Conservation (phyloP, 2,888 invertebrate species). For the Unio delphinus region DNA sequence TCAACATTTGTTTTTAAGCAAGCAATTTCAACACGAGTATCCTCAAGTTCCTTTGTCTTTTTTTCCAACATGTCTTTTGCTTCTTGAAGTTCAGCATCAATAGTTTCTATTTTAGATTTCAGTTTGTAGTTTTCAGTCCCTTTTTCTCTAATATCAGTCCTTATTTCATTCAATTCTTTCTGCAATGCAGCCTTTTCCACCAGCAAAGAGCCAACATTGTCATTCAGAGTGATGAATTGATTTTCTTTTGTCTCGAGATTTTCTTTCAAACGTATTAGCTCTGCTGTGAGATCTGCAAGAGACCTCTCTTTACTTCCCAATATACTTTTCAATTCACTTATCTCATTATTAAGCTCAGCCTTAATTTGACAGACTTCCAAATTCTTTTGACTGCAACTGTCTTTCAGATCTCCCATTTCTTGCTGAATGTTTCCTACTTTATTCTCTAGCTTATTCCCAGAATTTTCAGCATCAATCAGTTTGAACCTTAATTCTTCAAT, state of each 20-base stretch:
- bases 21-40: no score
- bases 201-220: constrained; percentile 2
- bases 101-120: constrained; percentile 4
- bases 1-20: neutral
- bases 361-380: constrained; percentile 15
- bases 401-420: constrained; percentile 20
- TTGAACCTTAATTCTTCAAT: constrained; percentile 9
- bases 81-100: constrained; percentile 8
- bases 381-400: constrained; percentile 11
- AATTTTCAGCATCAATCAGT: constrained; percentile 1
- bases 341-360: constrained; percentile 10
- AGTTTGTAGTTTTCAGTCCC: constrained; percentile 2
- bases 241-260: constrained; percentile 3
- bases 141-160: constrained; percentile 3
- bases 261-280: constrained; percentile 11
- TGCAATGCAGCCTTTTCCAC: constrained; percentile 11
- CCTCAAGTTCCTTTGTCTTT: no score
- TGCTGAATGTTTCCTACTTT: constrained; percentile 6
- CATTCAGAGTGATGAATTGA: constrained; percentile 3
- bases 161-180: neutral
- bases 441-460: constrained; percentile 4
- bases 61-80: constrained; percentile 15
- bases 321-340: constrained; percentile 11
- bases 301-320: constrained; percentile 16
- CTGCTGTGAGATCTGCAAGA: constrained; percentile 11